Percentiles rank a stretch among this genome's conserved stretches.
Evolutionary conservation across 2,113 vertebrate species (phyloP).

Genomic region (Phaetusa simplex): DNA sequence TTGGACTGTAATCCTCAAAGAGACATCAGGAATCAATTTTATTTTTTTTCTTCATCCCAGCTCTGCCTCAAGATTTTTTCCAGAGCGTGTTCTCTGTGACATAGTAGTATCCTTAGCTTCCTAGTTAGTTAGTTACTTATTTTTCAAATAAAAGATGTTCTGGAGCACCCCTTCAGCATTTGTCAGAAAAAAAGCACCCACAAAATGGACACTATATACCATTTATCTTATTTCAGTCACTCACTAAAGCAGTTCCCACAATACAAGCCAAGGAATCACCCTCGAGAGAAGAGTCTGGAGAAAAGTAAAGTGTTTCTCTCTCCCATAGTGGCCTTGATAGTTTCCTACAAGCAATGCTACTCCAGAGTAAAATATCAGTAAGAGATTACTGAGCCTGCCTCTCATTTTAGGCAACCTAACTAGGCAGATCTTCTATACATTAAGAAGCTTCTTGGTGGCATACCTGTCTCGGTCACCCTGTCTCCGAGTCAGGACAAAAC

Average conservation of each 20-base stretch:
- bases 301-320: not conserved
- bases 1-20: not conserved
- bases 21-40: conserved; percentile 8
- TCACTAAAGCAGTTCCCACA: not conserved
- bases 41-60: not conserved
- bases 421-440: not conserved
- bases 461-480: not conserved
- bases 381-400: not conserved
- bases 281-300: not conserved
- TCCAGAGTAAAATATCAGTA: not conserved
- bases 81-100: not conserved
- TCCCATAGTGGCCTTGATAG: not conserved
- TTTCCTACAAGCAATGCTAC: not conserved
- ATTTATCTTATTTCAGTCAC: not conserved
- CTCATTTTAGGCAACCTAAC: not conserved
- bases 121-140: not conserved
- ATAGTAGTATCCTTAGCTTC: not conserved
- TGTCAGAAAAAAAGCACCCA: not conserved
- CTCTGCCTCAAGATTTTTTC: not conserved
- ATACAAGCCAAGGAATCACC: not conserved
- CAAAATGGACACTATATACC: not conserved
- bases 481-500: not conserved
- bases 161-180: not conserved
- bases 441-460: not conserved
- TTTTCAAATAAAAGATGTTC: not conserved